Percentiles rank a stretch among this genome's conserved stretches.
Conservation (phyloP, 2,113 vertebrate genomes). For the human (Homo sapiens) region DNA sequence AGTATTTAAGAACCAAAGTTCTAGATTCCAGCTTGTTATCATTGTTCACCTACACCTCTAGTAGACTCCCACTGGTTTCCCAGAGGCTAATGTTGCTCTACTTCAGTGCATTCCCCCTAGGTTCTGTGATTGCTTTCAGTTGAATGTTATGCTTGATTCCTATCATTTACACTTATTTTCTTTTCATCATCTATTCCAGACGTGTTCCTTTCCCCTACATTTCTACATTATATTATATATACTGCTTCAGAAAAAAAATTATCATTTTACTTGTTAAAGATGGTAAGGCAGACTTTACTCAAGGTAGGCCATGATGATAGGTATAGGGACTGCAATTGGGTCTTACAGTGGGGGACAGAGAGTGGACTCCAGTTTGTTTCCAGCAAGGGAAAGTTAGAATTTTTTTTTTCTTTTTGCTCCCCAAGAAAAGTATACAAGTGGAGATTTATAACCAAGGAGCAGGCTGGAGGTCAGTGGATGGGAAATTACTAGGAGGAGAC, state of each 20-base stretch:
- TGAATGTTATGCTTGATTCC: neutral
- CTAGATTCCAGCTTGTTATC: neutral
- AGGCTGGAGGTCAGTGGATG: neutral
- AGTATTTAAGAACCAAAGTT: neutral
- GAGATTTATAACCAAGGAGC: neutral
- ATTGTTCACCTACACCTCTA: neutral
- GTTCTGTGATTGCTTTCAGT: neutral
- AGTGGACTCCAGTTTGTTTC: neutral
- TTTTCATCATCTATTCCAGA: neutral
- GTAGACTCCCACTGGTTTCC: neutral
- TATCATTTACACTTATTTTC: neutral
- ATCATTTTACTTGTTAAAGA: neutral
- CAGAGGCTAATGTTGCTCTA: neutral
- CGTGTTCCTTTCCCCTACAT: neutral
- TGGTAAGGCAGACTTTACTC: neutral
- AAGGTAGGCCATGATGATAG: neutral
- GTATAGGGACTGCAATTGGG: no score
- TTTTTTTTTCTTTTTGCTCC: no score
- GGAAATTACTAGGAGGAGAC: neutral
- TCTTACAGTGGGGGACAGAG: neutral
- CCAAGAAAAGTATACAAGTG: neutral
- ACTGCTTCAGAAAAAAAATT: neutral
- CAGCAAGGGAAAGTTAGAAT: neutral
- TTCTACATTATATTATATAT: neutral
- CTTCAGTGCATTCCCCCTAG: neutral